Conservation (phyloP, 2,797 vertebrate species). For the Clarias laeviceps region DNA sequence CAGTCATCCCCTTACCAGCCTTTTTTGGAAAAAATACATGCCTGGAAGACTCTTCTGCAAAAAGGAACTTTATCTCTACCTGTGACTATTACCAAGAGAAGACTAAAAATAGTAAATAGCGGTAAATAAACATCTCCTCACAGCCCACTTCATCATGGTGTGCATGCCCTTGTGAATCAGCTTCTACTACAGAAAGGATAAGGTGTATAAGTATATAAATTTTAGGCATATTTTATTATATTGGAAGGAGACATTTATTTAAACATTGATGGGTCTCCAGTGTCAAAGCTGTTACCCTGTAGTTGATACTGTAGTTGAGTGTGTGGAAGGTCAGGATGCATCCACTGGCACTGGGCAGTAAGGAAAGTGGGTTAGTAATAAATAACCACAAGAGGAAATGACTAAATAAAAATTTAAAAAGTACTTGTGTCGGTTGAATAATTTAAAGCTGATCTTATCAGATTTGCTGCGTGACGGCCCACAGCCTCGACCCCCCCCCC, state of each 20-base stretch:
- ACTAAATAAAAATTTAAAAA: slow-evolving; percentile 24
- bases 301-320: not conserved
- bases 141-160: not conserved
- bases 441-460: slow-evolving; percentile 19
- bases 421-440: slow-evolving; percentile 30
- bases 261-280: not conserved
- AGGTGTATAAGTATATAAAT: not conserved
- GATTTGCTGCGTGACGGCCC: not conserved
- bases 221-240: not conserved
- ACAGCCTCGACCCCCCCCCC: not conserved
- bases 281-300: not conserved
- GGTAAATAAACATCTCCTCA: not conserved
- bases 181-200: not conserved
- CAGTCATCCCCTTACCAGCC: not conserved
- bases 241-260: not conserved
- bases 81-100: not conserved
- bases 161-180: not conserved
- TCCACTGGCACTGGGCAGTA: not conserved
- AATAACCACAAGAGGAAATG: slow-evolving; percentile 25
- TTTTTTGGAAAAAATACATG: not conserved
- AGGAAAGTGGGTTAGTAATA: slow-evolving; percentile 11
- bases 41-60: not conserved
- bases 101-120: not conserved
- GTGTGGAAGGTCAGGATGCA: not conserved
- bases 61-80: not conserved